These are phyloP conservation scores for Cinara cedri DNA, from an alignment of 2,888 invertebrate genomes.

Conservation along the genomic window DNA sequence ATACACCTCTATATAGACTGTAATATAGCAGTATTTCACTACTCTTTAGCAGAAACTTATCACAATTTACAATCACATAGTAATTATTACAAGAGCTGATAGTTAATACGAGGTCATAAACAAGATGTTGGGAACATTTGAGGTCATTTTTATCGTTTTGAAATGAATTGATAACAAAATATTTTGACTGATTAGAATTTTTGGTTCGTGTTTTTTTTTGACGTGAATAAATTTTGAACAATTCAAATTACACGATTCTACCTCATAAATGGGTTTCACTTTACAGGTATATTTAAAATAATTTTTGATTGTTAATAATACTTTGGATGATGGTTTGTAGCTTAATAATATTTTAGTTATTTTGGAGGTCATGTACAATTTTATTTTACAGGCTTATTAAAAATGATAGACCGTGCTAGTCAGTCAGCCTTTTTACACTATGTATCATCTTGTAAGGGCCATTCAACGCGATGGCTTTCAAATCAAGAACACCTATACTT, in stretches of 20 bases:
- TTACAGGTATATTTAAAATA: slow-evolving; percentile 10
- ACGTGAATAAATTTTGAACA: neutral
- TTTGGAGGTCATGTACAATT: slow-evolving; percentile 35
- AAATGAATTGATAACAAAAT: neutral
- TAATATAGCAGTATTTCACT: neutral
- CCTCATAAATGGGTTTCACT: slow-evolving; percentile 21
- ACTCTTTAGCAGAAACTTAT: neutral
- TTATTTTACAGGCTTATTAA: slow-evolving; percentile 37
- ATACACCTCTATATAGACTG: no score
- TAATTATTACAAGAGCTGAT: neutral
- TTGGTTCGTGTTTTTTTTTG: neutral
- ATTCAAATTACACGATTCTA: neutral
- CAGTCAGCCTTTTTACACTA: neutral
- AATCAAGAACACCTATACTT: slow-evolving; percentile 17
- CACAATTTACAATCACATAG: neutral
- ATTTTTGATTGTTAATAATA: no score
- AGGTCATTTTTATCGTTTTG: neutral
- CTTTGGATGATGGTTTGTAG: neutral
- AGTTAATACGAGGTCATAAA: neutral
- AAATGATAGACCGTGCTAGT: slow-evolving; percentile 28
- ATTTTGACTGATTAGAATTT: neutral
- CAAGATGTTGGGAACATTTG: neutral
- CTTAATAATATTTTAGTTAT: neutral
- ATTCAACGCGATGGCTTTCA: slow-evolving; percentile 27
- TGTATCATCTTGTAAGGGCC: slow-evolving; percentile 26